Evolutionary conservation across 2,888 invertebrate genomes (phyloP).

Genomic region (Andrena chrysosceles): DNA sequence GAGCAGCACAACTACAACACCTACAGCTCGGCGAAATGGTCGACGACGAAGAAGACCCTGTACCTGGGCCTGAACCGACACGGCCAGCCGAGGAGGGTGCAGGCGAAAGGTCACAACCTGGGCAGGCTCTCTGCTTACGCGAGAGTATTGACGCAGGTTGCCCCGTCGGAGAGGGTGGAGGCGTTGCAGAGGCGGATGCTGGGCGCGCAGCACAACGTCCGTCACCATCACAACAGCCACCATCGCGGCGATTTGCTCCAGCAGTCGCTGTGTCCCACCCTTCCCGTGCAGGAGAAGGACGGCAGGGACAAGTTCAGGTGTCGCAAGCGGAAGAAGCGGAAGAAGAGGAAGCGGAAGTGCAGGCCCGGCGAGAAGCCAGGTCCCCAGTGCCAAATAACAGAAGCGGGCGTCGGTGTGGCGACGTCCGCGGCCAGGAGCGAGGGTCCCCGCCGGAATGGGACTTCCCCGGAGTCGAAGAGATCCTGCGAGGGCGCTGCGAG

Average conservation of each 20-base stretch:
- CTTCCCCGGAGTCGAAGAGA: constrained; percentile 74
- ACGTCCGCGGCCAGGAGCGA: constrained; percentile 38
- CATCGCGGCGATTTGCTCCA: constrained; percentile 65
- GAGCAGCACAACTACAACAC: constrained; percentile 94
- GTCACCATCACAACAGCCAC: constrained; percentile 77
- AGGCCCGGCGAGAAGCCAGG: constrained; percentile 77
- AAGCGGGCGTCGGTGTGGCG: constrained; percentile 18
- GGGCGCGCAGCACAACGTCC: constrained; percentile 77
- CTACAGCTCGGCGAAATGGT: constrained; percentile 91
- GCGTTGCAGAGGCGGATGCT: constrained; percentile 85
- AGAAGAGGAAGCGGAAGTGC: constrained; percentile 84
- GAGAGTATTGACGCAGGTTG: constrained; percentile 89
- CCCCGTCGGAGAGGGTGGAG: constrained; percentile 86
- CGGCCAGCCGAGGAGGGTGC: constrained; percentile 90
- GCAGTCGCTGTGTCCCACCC: constrained; percentile 82
- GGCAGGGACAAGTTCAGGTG: constrained; percentile 85
- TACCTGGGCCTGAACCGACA: constrained; percentile 92
- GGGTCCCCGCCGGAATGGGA: constrained; percentile 32
- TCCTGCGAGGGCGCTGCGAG: constrained; percentile 79
- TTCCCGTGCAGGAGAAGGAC: constrained; percentile 78
- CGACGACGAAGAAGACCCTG: constrained; percentile 88
- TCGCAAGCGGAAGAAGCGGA: constrained; percentile 86
- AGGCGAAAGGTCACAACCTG: constrained; percentile 88
- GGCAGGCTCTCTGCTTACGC: constrained; percentile 92
- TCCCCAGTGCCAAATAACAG: constrained; percentile 72